Percentiles rank a stretch among this genome's conserved stretches.
Conservation (phyloP, 2,113 vertebrate species). For the Eclectus roratus region DNA sequence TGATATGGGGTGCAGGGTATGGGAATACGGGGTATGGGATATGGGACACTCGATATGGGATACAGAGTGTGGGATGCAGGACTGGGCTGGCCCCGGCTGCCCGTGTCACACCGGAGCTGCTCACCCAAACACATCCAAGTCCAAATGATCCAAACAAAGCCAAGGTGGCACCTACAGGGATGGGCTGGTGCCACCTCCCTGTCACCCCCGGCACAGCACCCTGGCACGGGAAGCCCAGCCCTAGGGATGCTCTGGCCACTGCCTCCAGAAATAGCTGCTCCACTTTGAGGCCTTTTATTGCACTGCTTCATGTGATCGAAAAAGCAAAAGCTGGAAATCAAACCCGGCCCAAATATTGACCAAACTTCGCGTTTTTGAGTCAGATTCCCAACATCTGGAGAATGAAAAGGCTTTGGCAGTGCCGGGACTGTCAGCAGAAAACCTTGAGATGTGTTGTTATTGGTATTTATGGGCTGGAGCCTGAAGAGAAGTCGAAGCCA, state of each 20-base stretch:
- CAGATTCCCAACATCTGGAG: conserved; percentile 48
- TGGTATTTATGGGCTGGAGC: conserved; percentile 51
- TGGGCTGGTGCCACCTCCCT: not conserved
- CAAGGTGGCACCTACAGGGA: not conserved
- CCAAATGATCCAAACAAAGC: not conserved
- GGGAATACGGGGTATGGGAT: not conserved
- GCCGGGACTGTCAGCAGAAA: not conserved
- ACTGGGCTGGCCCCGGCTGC: not conserved
- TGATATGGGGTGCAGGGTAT: too few relatives aligned
- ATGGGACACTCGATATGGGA: not conserved
- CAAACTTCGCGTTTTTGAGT: not conserved
- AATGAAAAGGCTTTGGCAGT: not conserved
- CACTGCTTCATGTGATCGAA: not conserved
- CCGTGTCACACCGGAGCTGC: not conserved
- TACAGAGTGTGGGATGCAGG: not conserved
- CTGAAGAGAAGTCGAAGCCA: not conserved
- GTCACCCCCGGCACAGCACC: not conserved
- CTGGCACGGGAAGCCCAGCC: not conserved
- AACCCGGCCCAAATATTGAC: not conserved
- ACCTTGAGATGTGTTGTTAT: not conserved
- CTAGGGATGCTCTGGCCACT: not conserved
- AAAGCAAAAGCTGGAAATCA: not conserved
- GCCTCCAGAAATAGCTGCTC: not conserved
- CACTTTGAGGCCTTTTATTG: not conserved
- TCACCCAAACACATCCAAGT: not conserved